Percentiles rank a stretch among this genome's conserved stretches.
These are phyloP conservation scores for Ptychodera flava DNA, from an alignment of 35 echinoderm and acorn worm species.

Conservation along the genomic window DNA sequence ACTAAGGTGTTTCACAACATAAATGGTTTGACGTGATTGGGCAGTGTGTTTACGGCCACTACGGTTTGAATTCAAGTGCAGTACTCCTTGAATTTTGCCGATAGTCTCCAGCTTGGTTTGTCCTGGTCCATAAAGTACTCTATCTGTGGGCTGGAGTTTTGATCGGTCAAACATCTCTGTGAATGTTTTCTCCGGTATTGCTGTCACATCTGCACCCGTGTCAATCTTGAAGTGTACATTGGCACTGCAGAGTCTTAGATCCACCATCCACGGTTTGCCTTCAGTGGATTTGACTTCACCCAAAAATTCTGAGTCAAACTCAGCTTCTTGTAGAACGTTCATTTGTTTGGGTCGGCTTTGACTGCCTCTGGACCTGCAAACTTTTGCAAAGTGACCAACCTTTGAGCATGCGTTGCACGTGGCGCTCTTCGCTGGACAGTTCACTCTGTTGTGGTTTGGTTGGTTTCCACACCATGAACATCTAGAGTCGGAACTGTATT, in stretches of 20 bases:
- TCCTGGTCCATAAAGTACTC: background rate
- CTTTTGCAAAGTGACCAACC: background rate
- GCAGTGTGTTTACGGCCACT: background rate
- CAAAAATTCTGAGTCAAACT: conserved; percentile 11
- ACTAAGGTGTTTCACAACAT: background rate
- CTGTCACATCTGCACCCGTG: background rate
- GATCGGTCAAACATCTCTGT: background rate
- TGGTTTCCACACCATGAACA: background rate
- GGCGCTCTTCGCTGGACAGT: conserved; percentile 7
- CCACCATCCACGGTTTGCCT: conserved; percentile 15
- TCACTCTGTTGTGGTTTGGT: background rate
- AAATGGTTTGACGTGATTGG: background rate
- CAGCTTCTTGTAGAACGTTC: background rate
- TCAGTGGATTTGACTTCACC: conserved; percentile 7
- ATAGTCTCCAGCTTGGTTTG: background rate
- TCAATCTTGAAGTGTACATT: background rate
- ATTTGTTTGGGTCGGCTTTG: conserved; percentile 5
- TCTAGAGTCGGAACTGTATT: no score
- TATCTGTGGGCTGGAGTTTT: background rate
- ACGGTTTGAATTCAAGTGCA: background rate
- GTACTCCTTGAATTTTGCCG: background rate
- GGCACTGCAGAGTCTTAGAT: conserved; percentile 18
- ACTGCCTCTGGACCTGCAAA: background rate
- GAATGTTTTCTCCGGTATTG: no score
- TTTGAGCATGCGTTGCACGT: conserved; percentile 11